Evolutionary conservation across 64 coral and sea anemone species (phyloP).

Genomic region (Montipora cactus): DNA sequence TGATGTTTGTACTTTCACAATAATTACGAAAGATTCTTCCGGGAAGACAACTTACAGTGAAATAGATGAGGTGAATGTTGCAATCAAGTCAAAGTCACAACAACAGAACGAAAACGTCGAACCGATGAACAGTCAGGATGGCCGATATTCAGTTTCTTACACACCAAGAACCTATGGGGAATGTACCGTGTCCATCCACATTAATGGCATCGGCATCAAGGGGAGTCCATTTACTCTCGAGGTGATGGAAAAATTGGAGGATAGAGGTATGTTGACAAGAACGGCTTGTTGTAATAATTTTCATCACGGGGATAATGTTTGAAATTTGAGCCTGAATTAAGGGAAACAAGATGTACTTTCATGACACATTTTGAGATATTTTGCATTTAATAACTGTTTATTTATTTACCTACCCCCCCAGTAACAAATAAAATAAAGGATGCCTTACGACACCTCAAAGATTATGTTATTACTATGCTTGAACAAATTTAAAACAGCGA

Average conservation of each 20-base stretch:
- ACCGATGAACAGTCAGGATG: background rate
- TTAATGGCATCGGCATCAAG: background rate
- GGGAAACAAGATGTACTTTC: no score
- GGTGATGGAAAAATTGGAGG: background rate
- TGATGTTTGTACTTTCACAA: background rate
- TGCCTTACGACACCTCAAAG: no score
- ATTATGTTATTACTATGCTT: no score
- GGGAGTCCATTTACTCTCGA: background rate
- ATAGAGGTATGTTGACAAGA: no score
- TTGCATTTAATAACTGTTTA: no score
- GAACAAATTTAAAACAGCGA: no score
- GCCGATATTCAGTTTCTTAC: background rate
- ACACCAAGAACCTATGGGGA: background rate
- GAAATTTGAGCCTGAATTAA: no score
- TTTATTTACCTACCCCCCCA: no score
- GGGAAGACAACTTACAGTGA: conserved; percentile 1
- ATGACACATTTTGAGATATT: no score
- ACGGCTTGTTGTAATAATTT: no score
- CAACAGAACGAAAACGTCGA: background rate
- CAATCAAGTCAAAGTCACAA: background rate
- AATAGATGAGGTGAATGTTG: background rate
- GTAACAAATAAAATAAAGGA: no score
- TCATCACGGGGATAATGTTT: no score
- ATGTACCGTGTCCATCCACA: background rate
- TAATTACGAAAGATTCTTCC: background rate